Evolutionary conservation across 2,113 vertebrate genomes (phyloP), one percentile per base, ranked within the genome.

Genomic region (Antechinus flavipes): DNA sequence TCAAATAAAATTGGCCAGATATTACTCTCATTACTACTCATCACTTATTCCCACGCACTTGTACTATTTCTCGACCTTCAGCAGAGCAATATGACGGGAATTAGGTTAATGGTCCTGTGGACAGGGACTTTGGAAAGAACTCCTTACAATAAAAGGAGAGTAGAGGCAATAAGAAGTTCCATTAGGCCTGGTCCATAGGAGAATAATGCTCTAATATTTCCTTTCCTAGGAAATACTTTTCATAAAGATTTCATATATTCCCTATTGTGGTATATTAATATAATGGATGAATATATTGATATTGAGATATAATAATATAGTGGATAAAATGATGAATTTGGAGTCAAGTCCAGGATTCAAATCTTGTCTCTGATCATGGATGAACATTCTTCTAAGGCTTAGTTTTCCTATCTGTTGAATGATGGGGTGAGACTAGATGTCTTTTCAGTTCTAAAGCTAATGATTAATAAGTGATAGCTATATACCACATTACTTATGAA

Each of bases 1-100:
- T 97, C n/a, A 92, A 98, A 98, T 97, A 98, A 98, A 98, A 49
- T 24, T 91, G 89, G 68, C 54, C 52, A 90, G 93, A 47, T 2
- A 1, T 24, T 55, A 24, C 93, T 97, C 35, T 90, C 76, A 25
- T 91, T 90, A 52, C 14, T 84, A 47, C 14, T 84, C 11, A 93
- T 46, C 91, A 92, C 30, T 95, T 76, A 93, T 92, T 35, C 8
- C 23, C 47, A 89, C 22, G 53, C 3, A 94, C 84, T 92, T 16
- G 58, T 68, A 61, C 42, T 8, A 42, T 84, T 84, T 1, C 6
- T 42, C 16, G 0, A 42, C 19, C n/a, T 84, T 23, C 19, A 84
- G 42, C 23, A 16, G 68, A 23, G 2, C 4, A 8, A 42, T 23
- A 42, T 42, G 42, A 84, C 35, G 9, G 68, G n/a, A 84, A 42